phyloP scores from a whole-genome alignment of 2,797 vertebrate genomes.

The Hyperoplus immaculatus region DNA sequence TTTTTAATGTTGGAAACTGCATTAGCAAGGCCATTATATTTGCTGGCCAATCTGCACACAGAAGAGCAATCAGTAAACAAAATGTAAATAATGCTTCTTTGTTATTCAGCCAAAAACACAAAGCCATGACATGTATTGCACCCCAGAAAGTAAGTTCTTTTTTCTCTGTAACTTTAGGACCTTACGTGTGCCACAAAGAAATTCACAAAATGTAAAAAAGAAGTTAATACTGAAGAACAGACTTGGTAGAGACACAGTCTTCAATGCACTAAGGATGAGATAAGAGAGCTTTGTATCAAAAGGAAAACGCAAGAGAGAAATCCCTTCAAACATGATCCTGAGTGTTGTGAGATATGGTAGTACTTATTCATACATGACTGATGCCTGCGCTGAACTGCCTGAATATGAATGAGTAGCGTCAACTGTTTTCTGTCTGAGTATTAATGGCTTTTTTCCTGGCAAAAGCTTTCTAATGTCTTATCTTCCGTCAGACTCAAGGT shows the following conservation, averaged over 20 bases:
- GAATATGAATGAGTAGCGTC: conserved; percentile 48
- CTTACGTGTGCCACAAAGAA: conserved; percentile 3
- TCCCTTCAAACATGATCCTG: conserved; percentile 47
- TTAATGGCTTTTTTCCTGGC: conserved; percentile 17
- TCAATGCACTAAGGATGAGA: conserved; percentile 25
- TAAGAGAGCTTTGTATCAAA: conserved; percentile 50
- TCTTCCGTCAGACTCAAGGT: conserved; percentile 18
- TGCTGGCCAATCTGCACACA: not conserved
- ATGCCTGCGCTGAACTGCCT: conserved; percentile 37
- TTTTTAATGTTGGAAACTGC: not conserved
- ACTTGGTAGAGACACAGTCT: conserved; percentile 11
- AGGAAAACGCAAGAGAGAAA: conserved; percentile 45
- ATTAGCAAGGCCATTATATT: not conserved
- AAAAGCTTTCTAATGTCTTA: conserved; percentile 21
- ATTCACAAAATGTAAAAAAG: conserved; percentile 29
- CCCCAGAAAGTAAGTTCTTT: conserved; percentile 10
- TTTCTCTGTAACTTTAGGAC: not conserved
- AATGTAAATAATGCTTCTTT: too few species aligned
- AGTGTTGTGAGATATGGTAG: conserved; percentile 36
- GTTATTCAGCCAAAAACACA: too few species aligned
- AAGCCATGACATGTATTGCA: not conserved
- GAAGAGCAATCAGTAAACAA: not conserved
- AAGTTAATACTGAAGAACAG: conserved; percentile 19
- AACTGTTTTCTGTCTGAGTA: conserved; percentile 32
- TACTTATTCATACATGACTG: conserved; percentile 57